These are phyloP conservation scores for Petrosia ficiformis DNA, from an alignment of 37 sponge, comb jelly and placozoan species.

Conservation along the genomic window DNA sequence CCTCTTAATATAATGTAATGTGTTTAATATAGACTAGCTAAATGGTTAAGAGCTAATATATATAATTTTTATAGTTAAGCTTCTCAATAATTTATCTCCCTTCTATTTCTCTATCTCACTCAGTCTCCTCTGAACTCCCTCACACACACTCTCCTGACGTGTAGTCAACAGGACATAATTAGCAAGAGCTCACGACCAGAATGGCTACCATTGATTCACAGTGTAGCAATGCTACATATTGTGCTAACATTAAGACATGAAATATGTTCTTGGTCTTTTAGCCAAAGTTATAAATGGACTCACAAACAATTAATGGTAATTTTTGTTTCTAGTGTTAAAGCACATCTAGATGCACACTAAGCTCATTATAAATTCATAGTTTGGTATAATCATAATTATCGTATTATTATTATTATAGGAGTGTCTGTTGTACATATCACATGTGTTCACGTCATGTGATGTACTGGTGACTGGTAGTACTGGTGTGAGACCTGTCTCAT, in stretches of 20 bases:
- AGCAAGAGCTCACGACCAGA: constrained; percentile 42
- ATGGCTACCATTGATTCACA: constrained; percentile 81
- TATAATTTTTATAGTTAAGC: no score
- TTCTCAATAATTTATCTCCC: no score
- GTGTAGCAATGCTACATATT: constrained; percentile 56
- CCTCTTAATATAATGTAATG: no score
- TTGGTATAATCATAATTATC: no score
- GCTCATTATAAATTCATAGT: neutral
- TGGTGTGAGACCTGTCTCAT: constrained; percentile 42
- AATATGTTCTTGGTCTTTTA: constrained; percentile 30
- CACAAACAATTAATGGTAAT: constrained; percentile 47
- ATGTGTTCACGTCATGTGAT: no score
- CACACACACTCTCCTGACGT: neutral
- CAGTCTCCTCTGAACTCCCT: neutral
- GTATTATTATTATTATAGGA: no score
- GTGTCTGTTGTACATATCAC: no score
- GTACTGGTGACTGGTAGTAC: neutral
- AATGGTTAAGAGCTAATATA: no score
- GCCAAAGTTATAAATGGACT: constrained; percentile 34
- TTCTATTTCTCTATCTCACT: neutral
- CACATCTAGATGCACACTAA: neutral
- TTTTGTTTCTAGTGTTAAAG: neutral
- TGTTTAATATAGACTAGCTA: no score
- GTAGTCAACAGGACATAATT: constrained; percentile 19
- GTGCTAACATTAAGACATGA: constrained; percentile 32